Base-by-base conservation (phyloP, 2,888 invertebrate genomes). In the Machimus atricapillus region DNA sequence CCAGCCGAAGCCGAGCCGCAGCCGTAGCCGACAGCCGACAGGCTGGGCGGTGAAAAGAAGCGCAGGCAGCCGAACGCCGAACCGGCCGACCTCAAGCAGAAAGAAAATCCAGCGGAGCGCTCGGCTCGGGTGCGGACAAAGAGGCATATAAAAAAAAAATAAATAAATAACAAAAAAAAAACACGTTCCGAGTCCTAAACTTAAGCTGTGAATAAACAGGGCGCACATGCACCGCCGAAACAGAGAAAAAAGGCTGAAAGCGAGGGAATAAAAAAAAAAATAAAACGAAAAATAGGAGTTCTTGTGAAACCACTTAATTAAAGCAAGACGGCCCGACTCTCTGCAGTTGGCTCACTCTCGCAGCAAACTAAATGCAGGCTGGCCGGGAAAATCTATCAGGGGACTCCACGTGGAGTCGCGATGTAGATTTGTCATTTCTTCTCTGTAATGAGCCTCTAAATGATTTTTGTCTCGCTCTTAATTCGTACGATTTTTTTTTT, bases 251-350 rank as follows among this genome's bases (percentile, higher is more conserved):
- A 66, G 12, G 66, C 66, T 23, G 66, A 66, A 66, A 66, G 66
- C 66, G 66, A 66, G 66, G 66, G 66, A 19, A 46, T n/a, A n/a
- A n/a, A n/a, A n/a, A n/a, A n/a, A n/a, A n/a, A n/a, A n/a, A n/a
- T n/a, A 79, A 79, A 79, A 79, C 23, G 23, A 79, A 52, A 79
- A 79, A 79, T n/a, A 78, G 23, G 31, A 66, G 34, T 82, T 82
- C 82, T 82, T 58, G 37, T 82, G 82, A 82, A 82, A 82, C 82
- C 82, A 82, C 82, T 82, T 82, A 82, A 82, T 82, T 58, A 82
- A 82, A 82, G 58, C 82, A 52, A 37, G 82, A 58, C 58, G 23
- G 40, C 46, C 46, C 34, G 34, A 9, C 40, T 5, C 40, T 5
- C 37, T 40, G 34, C 34, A 82, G 9, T 40, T 40, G 37, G n/a